Base-by-base conservation (phyloP, 2,888 invertebrate genomes). In the Boloria euphrosyne region DNA sequence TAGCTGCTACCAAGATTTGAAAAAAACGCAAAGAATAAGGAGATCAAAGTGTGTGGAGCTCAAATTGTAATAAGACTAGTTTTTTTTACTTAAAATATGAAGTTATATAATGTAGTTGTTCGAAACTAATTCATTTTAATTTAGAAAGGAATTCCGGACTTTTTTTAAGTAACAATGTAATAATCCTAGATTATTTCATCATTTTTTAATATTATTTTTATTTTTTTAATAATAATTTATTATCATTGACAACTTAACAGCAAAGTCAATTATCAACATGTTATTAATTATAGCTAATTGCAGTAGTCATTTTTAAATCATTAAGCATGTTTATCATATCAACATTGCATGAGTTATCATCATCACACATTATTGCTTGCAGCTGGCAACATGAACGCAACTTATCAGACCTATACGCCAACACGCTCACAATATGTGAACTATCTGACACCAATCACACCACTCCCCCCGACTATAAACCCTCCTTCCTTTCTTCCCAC, bases 361-460 rank as follows among this genome's bases (percentile, higher is more conserved):
- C 77, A 83, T 81, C 70, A 76, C 69, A 64, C 81, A 80, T 88
- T 87, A 83, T 87, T 89, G 80, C 85, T 90, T 90, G 74, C 90
- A 90, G 89, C 84, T 79, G 85, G 78, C 80, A 80, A 77, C 73
- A 71, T 68, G 67, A 79, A 82, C 72, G 82, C 79, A 78, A 76
- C 74, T 73, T 77, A 76, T 74, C 75, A 80, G 71, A 74, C 77
- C 75, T 77, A 81, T 72, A 79, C 82, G 75, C 78, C 81, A 71
- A 77, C 71, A 71, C 68, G 77, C 61, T 77, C 75, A 72, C 78
- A 79, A 74, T 68, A 73, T 69, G 63, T 78, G 69, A 85, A 82
- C 74, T 86, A 82, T 78, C 85, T 86, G 74, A 89, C 87, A 67
- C 85, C 86, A 64, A 71, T 84, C 54, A 71, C 81, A 68, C 80